Conservation (phyloP, 2,113 vertebrate genomes). For the Azemiops feae region DNA sequence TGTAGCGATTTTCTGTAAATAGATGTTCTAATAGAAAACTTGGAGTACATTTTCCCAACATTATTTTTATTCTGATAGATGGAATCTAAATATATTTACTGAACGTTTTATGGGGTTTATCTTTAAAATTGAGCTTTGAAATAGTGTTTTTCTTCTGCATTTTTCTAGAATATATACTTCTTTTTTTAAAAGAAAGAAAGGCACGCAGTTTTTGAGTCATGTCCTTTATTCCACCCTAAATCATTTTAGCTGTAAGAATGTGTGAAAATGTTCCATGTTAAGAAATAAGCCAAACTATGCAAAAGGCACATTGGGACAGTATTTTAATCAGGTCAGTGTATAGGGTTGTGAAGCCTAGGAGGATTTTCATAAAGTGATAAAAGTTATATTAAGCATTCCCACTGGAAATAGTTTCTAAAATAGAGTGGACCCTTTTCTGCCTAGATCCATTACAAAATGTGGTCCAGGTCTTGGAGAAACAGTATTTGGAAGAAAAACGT, state of each 20-base stretch:
- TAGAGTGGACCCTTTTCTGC: not conserved
- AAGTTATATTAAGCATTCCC: not conserved
- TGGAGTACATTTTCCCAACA: not conserved
- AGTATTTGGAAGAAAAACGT: conserved; percentile 94
- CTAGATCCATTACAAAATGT: conserved; percentile 93
- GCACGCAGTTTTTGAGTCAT: not conserved
- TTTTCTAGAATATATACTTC: not conserved
- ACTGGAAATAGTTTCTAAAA: not conserved
- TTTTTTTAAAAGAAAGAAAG: not conserved
- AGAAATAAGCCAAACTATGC: not conserved
- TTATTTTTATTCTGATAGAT: not conserved
- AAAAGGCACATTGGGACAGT: not conserved
- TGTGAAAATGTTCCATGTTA: not conserved
- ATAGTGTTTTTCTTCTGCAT: not conserved
- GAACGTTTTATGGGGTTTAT: not conserved
- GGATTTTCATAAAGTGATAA: not conserved
- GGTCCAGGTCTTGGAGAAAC: conserved; percentile 93
- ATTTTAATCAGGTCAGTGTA: not conserved
- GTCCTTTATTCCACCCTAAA: not conserved
- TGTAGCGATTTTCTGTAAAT: not conserved
- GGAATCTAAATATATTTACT: not conserved
- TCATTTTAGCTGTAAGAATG: not conserved
- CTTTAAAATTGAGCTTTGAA: not conserved
- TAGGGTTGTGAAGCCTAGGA: not conserved
- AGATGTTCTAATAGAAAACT: not conserved